phyloP scores from a whole-genome alignment of 2,797 vertebrate genomes.

The Kryptolebias ocellatus region DNA sequence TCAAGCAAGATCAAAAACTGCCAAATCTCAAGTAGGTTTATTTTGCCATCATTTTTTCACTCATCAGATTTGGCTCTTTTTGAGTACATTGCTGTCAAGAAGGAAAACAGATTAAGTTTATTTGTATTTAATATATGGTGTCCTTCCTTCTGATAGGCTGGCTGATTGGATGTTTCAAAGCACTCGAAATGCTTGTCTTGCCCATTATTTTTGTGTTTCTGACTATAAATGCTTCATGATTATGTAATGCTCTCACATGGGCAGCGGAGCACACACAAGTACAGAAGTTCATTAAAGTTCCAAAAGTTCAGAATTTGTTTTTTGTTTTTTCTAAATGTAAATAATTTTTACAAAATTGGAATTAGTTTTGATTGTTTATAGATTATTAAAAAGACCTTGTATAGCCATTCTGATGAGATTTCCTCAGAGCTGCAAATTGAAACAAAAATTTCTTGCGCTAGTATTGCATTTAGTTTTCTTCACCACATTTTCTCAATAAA shows the following conservation, averaged over 20 bases:
- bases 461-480: conserved; percentile 11
- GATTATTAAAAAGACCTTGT: conserved; percentile 33
- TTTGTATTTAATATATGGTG: background rate
- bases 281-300: conserved; percentile 1
- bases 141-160: conserved; percentile 9
- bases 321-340: conserved; percentile 3
- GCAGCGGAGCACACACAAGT: conserved; percentile 15
- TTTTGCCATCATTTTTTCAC: background rate
- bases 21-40: no score
- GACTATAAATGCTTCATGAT: conserved; percentile 10
- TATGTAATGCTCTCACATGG: conserved; percentile 9
- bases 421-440: conserved; percentile 9
- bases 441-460: conserved; percentile 15
- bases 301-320: background rate
- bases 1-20: background rate
- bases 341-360: background rate
- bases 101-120: conserved; percentile 6
- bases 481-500: conserved; percentile 30
- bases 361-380: conserved; percentile 20
- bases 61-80: background rate
- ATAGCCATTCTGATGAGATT: conserved; percentile 9
- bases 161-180: conserved; percentile 21
- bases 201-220: conserved; percentile 16
- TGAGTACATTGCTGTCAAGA: background rate
- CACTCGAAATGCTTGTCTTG: conserved; percentile 13